Conservation (phyloP, 2,888 invertebrate genomes). For the Drosophila cognata region DNA sequence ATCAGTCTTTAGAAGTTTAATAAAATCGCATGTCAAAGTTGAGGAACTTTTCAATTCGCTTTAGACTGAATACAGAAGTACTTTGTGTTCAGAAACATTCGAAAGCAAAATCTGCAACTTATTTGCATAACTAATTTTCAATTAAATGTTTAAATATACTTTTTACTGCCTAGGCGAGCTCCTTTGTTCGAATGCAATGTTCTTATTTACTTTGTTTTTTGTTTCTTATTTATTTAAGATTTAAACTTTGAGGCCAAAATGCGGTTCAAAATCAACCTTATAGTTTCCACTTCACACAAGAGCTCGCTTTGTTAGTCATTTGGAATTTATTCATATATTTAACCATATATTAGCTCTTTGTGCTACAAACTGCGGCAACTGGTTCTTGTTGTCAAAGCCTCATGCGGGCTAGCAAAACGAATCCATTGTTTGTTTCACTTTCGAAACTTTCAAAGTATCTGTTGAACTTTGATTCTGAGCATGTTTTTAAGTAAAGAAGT, state of each 20-base stretch:
- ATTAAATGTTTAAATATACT: not conserved
- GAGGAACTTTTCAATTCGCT: not conserved
- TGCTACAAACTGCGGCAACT: constrained; percentile 25
- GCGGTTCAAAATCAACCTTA: constrained; percentile 11
- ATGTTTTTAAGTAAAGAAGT: constrained; percentile 14
- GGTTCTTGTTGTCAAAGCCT: constrained; percentile 39
- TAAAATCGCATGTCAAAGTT: not conserved
- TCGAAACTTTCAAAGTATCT: constrained; percentile 19
- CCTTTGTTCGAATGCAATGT: not conserved
- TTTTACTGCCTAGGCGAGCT: not conserved
- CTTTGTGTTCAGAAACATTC: not conserved
- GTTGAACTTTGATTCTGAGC: constrained; percentile 20
- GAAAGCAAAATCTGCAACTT: not conserved
- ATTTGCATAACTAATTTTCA: not conserved
- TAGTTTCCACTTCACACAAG: constrained; percentile 27
- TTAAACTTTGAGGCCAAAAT: not conserved
- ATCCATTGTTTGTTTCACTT: constrained; percentile 41
- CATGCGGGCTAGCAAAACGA: constrained; percentile 33
- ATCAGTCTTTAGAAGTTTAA: not conserved
- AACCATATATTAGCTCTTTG: not conserved
- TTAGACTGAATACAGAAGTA: not conserved
- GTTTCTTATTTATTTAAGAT: not conserved
- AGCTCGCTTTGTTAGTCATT: constrained; percentile 22
- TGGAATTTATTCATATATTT: constrained; percentile 5
- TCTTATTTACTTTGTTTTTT: not conserved